A percentile compares a stretch with the other conserved stretches of the same genome.
Conservation (phyloP, 2,797 vertebrate species). For the Silurus aristotelis region DNA sequence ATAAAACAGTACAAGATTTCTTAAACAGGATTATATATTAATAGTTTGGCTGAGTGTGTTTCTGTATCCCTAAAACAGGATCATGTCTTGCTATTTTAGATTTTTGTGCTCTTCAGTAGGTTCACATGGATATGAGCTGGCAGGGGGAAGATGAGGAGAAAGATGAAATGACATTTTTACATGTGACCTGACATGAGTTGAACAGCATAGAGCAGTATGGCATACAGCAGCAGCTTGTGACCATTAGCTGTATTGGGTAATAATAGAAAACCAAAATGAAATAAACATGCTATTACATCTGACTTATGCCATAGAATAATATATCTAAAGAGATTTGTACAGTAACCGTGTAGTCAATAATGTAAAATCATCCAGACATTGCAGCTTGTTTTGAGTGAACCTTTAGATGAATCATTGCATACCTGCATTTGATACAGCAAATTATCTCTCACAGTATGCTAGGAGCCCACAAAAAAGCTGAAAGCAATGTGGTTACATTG, state of each 20-base stretch:
- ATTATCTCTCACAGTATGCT: background rate
- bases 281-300: background rate
- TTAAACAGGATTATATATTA: background rate
- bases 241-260: background rate
- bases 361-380: background rate
- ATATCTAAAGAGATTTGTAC: background rate
- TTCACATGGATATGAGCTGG: conserved; percentile 67
- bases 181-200: background rate
- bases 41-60: background rate
- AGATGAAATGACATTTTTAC: conserved; percentile 16
- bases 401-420: background rate
- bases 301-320: background rate
- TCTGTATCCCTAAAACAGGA: background rate
- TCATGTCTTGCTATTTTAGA: conserved; percentile 5
- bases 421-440: background rate
- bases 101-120: background rate
- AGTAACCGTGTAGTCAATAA: background rate
- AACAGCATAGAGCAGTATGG: background rate
- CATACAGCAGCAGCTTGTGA: background rate
- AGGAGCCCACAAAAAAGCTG: background rate
- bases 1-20: too few relatives aligned
- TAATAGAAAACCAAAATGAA: background rate
- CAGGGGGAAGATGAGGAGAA: conserved; percentile 28
- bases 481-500: background rate
- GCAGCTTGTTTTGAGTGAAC: background rate